Conservation (phyloP, 2,888 invertebrate species). For the Zonitis immaculata region DNA sequence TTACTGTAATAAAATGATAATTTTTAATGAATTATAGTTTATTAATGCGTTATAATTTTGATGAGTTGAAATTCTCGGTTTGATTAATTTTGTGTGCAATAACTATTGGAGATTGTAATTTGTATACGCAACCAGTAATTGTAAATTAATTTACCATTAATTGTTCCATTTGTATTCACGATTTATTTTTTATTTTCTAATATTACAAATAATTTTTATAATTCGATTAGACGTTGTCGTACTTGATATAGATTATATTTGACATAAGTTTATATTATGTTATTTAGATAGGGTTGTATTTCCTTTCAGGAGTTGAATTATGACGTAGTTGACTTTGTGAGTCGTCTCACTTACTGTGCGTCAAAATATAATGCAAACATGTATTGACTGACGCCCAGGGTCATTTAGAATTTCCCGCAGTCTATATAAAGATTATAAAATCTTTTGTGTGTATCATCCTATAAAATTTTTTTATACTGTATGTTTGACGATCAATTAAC, state of each 20-base stretch:
- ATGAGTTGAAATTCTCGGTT: background rate
- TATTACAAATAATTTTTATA: too few species aligned
- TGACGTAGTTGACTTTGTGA: conserved; percentile 21
- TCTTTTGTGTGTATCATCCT: conserved; percentile 6
- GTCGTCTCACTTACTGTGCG: conserved; percentile 17
- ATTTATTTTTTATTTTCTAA: too few species aligned
- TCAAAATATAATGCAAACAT: conserved; percentile 22
- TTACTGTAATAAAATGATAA: too few species aligned
- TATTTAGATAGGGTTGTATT: conserved; percentile 19
- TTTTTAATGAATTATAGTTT: too few species aligned
- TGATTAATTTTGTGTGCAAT: background rate
- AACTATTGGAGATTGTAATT: background rate
- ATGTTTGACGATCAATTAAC: too few species aligned
- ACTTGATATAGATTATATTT: conserved; percentile 11
- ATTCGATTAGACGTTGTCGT: conserved; percentile 4
- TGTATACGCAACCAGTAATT: background rate
- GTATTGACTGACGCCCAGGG: conserved; percentile 21
- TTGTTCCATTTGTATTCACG: too few species aligned
- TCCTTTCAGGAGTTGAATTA: conserved; percentile 19
- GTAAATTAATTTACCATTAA: background rate
- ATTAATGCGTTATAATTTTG: too few species aligned
- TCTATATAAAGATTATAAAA: conserved; percentile 12
- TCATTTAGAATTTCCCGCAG: conserved; percentile 21
- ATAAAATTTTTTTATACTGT: too few species aligned
- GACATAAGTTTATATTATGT: conserved; percentile 11